Conservation (phyloP, 1,140 invertebrate species). For the Choristoneura fumiferana region DNA sequence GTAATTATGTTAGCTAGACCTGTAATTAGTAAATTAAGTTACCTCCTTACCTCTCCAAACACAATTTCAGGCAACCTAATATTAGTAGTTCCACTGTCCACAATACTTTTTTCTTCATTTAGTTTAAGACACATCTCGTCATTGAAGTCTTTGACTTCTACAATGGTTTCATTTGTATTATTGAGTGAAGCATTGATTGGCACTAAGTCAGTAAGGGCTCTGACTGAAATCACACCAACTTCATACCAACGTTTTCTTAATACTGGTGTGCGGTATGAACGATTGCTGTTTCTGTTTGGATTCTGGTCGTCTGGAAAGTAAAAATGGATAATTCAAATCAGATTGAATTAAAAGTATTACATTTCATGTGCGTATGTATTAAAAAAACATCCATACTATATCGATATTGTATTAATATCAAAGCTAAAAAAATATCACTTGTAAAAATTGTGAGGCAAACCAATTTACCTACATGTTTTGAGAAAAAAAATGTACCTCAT, state of each 20-base stretch:
- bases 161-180: conserved; percentile 7
- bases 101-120: conserved; percentile 63
- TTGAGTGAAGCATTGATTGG: not conserved
- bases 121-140: conserved; percentile 49
- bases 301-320: conserved; percentile 41
- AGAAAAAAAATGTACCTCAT: no score
- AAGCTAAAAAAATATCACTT: no score
- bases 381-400: no score
- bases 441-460: no score
- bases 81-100: conserved; percentile 67
- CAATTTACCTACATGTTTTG: no score
- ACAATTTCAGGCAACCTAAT: conserved; percentile 57
- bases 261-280: conserved; percentile 50
- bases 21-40: no score
- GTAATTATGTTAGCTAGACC: no score
- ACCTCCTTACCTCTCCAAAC: conserved; percentile 51
- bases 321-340: conserved; percentile 18
- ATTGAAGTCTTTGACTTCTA: conserved; percentile 27
- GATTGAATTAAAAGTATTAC: no score
- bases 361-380: no score
- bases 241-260: conserved; percentile 63
- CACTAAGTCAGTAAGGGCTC: conserved; percentile 25
- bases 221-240: conserved; percentile 54
- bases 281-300: conserved; percentile 20
- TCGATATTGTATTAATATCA: no score